Evolutionary conservation across 2,113 vertebrate species (phyloP).

Genomic region (Marmota flaviventris): DNA sequence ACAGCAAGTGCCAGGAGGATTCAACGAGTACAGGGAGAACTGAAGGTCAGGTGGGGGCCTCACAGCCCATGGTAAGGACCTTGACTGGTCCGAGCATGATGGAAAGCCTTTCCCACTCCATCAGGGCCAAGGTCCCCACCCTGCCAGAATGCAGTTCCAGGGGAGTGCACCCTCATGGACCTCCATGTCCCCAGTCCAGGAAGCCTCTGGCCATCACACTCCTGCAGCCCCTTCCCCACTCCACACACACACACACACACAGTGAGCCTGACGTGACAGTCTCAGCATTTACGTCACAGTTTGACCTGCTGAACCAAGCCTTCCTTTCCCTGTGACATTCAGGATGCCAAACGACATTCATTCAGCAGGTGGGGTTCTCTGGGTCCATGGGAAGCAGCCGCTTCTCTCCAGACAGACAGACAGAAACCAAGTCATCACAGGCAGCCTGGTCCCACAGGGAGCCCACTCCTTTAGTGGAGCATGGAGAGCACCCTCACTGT

Average conservation of each 20-base stretch:
- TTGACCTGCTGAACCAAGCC: not conserved
- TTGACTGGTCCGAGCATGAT: not conserved
- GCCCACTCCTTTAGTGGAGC: not conserved
- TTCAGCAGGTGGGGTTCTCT: too few relatives aligned
- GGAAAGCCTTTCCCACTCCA: not conserved
- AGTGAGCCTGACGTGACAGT: fast-evolving
- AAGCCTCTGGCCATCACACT: fast-evolving
- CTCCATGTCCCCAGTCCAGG: not conserved
- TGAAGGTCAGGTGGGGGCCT: too few relatives aligned
- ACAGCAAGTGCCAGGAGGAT: not conserved
- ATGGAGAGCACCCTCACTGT: conserved; percentile 3
- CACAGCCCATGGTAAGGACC: fast-evolving
- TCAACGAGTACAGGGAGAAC: not conserved
- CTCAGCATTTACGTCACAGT: not conserved
- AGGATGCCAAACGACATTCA: not conserved
- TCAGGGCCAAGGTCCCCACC: not conserved
- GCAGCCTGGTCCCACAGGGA: not conserved
- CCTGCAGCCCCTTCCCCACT: too few relatives aligned
- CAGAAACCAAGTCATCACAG: not conserved
- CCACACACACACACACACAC: not conserved
- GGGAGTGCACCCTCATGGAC: fast-evolving
- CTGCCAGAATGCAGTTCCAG: fast-evolving
- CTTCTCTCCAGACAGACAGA: not conserved
- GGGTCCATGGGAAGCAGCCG: fast-evolving
- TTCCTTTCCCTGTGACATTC: not conserved